These are phyloP conservation scores for Apotomis betuletana DNA, from an alignment of 2,888 invertebrate genomes.

Conservation along the genomic window DNA sequence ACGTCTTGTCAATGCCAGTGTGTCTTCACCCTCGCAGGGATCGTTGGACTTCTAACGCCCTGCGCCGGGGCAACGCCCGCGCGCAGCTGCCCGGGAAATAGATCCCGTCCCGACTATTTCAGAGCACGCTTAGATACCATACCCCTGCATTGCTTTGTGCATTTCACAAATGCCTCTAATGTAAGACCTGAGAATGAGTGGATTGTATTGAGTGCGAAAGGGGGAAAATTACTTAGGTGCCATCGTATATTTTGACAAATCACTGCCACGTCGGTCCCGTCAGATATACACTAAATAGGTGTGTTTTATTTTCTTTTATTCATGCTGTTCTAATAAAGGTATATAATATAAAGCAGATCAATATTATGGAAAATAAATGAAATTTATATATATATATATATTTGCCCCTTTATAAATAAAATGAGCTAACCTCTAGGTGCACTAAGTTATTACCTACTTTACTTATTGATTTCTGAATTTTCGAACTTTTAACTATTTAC, in stretches of 20 bases:
- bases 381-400: too few relatives aligned
- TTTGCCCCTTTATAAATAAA: too few relatives aligned
- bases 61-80: constrained; percentile 79
- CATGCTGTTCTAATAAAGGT: too few relatives aligned
- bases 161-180: constrained; percentile 69
- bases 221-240: neutral
- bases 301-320: too few relatives aligned
- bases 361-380: too few relatives aligned
- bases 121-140: constrained; percentile 74
- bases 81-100: constrained; percentile 82
- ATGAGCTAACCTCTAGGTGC: too few relatives aligned
- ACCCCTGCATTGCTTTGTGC: constrained; percentile 55
- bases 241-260: neutral
- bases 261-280: too few relatives aligned
- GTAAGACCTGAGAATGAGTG: constrained; percentile 48
- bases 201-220: neutral
- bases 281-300: too few relatives aligned
- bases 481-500: too few relatives aligned
- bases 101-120: constrained; percentile 82
- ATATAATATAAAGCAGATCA: too few relatives aligned
- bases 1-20: constrained; percentile 21
- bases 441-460: too few relatives aligned
- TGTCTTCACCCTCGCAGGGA: constrained; percentile 61
- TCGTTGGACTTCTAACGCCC: constrained; percentile 82
- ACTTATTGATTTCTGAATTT: too few relatives aligned